Percentiles rank a stretch among this genome's conserved stretches.
Conservation (phyloP, 2,113 vertebrate genomes). For the Coptodon bakossiorum region DNA sequence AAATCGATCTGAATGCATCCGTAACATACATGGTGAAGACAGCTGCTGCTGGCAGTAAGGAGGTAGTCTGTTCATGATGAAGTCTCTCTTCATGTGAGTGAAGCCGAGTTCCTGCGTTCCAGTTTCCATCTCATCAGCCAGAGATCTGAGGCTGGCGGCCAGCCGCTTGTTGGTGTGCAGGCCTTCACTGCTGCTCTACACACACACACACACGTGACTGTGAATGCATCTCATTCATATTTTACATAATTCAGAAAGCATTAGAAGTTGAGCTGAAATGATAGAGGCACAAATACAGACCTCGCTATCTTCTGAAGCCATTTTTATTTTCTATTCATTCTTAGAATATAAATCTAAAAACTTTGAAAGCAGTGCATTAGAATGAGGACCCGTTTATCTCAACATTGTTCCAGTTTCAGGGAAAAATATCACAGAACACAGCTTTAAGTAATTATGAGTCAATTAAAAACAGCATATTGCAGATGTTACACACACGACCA, state of each 20-base stretch:
- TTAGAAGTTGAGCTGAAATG: not conserved
- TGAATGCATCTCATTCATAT: not conserved
- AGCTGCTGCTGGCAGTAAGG: constrained; percentile 63
- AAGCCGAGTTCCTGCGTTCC: constrained; percentile 57
- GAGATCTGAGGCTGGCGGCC: constrained; percentile 69
- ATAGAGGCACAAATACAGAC: accelerated
- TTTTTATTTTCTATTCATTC: not conserved
- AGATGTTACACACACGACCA: not conserved
- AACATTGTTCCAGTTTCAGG: not conserved
- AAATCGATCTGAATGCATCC: not conserved
- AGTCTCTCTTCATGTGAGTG: constrained; percentile 85
- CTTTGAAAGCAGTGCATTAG: not conserved
- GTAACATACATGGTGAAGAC: constrained; percentile 54
- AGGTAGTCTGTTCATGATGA: constrained; percentile 77
- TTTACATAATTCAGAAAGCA: not conserved
- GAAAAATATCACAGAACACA: not conserved
- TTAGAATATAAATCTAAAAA: not conserved
- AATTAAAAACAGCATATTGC: accelerated
- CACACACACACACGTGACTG: not conserved
- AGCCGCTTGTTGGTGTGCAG: constrained; percentile 39
- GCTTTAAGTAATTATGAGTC: not conserved
- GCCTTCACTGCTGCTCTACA: not conserved
- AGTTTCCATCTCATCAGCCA: constrained; percentile 75
- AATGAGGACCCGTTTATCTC: accelerated
- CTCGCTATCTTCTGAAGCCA: accelerated